Evolutionary conservation across 2,888 invertebrate genomes (phyloP).

Genomic region (Eustalomyia histrio): DNA sequence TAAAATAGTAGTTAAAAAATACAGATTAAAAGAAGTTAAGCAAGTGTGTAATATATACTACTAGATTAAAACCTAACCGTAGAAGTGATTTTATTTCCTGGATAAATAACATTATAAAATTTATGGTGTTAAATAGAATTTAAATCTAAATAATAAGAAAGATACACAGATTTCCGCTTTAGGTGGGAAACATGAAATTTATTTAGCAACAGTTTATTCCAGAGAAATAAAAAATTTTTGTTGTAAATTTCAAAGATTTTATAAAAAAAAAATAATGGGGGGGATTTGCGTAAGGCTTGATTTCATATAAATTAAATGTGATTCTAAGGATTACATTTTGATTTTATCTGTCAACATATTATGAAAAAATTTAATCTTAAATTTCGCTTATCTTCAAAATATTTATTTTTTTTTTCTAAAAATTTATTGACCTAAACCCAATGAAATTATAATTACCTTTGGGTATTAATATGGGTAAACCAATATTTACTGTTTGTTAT

Average conservation of each 20-base stretch:
- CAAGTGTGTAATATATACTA: constrained; percentile 51
- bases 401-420: constrained; percentile 10
- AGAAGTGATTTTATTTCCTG: constrained; percentile 60
- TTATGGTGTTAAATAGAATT: constrained; percentile 50
- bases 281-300: no score
- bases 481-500: constrained; percentile 13
- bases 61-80: constrained; percentile 48
- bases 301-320: no score
- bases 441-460: constrained; percentile 27
- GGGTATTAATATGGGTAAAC: constrained; percentile 18
- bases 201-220: neutral
- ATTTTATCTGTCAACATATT: no score
- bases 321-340: no score
- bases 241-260: no score
- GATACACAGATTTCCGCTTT: constrained; percentile 48
- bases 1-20: constrained; percentile 8
- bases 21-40: constrained; percentile 50
- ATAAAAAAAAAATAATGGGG: no score
- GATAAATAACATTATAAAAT: constrained; percentile 55
- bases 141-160: constrained; percentile 38
- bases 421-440: constrained; percentile 20
- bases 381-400: neutral
- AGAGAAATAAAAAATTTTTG: no score
- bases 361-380: no score
- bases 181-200: constrained; percentile 31